A percentile compares a stretch with the other conserved stretches of the same genome.
phyloP scores from a whole-genome alignment of 2,113 vertebrate genomes.

The Halcyon malimbica region DNA sequence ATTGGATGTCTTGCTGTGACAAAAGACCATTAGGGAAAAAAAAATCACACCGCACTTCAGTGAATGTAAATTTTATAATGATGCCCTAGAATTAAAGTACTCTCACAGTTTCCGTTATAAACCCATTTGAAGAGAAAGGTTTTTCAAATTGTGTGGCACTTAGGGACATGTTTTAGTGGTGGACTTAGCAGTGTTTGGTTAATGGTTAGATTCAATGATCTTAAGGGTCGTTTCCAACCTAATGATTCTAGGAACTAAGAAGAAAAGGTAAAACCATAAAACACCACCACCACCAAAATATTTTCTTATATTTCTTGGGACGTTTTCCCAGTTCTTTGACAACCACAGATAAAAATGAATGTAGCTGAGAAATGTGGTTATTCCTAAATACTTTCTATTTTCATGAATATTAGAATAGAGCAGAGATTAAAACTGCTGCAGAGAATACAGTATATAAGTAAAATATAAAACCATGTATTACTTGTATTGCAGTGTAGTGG shows the following conservation, averaged over 20 bases:
- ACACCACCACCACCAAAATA: not conserved
- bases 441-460: not conserved
- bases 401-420: not conserved
- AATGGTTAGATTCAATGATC: not conserved
- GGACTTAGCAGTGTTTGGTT: not conserved
- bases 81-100: conserved; percentile 2
- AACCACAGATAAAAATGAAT: not conserved
- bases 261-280: not conserved
- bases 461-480: not conserved
- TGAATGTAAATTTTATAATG: not conserved
- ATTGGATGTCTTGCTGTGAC: not conserved
- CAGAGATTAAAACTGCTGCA: not conserved
- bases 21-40: conserved; percentile 16
- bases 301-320: not conserved
- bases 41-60: not conserved
- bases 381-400: not conserved
- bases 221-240: not conserved
- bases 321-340: not conserved
- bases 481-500: not conserved
- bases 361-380: not conserved
- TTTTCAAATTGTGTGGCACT: not conserved
- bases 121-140: not conserved
- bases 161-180: not conserved
- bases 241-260: not conserved
- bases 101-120: not conserved